These are phyloP conservation scores for Entomobrya multifasciata DNA, from an alignment of 2,888 invertebrate species.

Conservation along the genomic window DNA sequence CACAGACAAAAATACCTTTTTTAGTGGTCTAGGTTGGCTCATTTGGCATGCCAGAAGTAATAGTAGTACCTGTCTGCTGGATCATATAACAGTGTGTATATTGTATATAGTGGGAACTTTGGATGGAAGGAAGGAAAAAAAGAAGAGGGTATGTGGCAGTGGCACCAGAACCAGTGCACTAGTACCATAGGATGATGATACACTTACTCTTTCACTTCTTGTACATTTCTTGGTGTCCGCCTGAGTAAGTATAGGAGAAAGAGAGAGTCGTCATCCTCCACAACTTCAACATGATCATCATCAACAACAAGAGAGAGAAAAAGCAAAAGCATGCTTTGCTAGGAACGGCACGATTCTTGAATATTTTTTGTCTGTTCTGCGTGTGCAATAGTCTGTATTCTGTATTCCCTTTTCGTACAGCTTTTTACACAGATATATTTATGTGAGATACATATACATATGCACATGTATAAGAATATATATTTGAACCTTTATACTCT, in stretches of 20 bases:
- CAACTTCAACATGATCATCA: conserved; percentile 59
- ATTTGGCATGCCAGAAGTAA: conserved; percentile 53
- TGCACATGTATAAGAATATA: not conserved
- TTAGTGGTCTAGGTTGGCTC: conserved; percentile 47
- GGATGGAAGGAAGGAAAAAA: no score
- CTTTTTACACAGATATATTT: no score
- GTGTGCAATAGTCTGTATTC: not conserved
- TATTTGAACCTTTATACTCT: not conserved
- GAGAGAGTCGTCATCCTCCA: conserved; percentile 64
- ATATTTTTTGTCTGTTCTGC: conserved; percentile 12
- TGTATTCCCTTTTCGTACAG: not conserved
- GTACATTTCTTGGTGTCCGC: conserved; percentile 46
- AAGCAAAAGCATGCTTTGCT: conserved; percentile 18
- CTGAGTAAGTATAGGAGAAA: conserved; percentile 51
- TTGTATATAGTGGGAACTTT: conserved; percentile 10
- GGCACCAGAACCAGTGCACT: conserved; percentile 13
- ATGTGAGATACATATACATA: not conserved
- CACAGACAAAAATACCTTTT: conserved; percentile 30
- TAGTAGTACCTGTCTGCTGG: conserved; percentile 55
- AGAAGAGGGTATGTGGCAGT: conserved; percentile 11
- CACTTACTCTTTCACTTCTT: conserved; percentile 56
- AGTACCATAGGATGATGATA: conserved; percentile 47
- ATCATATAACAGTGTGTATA: conserved; percentile 25
- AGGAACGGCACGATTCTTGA: conserved; percentile 16
- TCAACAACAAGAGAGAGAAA: conserved; percentile 5